Percentiles rank a stretch among this genome's conserved stretches.
phyloP scores from a whole-genome alignment of 2,888 invertebrate species.

The Spilosoma lubricipeda region DNA sequence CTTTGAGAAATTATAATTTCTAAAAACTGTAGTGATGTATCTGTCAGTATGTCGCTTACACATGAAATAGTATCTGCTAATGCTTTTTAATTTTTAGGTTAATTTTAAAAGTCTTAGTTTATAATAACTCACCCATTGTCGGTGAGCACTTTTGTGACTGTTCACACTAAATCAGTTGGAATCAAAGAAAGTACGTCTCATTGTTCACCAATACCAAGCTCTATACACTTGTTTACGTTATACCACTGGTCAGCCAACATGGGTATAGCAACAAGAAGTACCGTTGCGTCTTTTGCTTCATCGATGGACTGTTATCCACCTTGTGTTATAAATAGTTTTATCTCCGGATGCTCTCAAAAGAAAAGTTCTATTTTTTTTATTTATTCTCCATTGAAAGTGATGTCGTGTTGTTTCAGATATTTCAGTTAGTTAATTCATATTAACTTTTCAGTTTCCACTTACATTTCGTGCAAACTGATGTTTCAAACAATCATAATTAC shows the following conservation, averaged over 20 bases:
- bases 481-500: too few species aligned
- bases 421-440: too few species aligned
- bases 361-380: not conserved
- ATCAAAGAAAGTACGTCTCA: slow-evolving; percentile 29
- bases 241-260: slow-evolving; percentile 51
- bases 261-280: slow-evolving; percentile 52
- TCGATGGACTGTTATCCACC: slow-evolving; percentile 45
- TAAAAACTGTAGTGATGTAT: too few species aligned
- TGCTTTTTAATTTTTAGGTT: too few species aligned
- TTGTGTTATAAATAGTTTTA: slow-evolving; percentile 53
- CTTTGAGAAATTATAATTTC: too few species aligned
- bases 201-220: slow-evolving; percentile 38
- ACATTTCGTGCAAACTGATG: too few species aligned
- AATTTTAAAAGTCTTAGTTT: not conserved
- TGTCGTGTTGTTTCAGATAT: too few species aligned
- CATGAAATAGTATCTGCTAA: too few species aligned
- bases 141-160: slow-evolving; percentile 18
- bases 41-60: too few species aligned
- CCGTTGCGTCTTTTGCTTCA: slow-evolving; percentile 50
- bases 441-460: too few species aligned
- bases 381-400: too few species aligned
- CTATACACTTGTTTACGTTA: slow-evolving; percentile 42
- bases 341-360: slow-evolving; percentile 53
- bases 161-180: slow-evolving; percentile 4
- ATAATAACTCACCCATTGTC: slow-evolving; percentile 19